A percentile compares a stretch with the other conserved stretches of the same genome.
Evolutionary conservation across 2,113 vertebrate genomes (phyloP).

Genomic region (Zapus hudsonius): DNA sequence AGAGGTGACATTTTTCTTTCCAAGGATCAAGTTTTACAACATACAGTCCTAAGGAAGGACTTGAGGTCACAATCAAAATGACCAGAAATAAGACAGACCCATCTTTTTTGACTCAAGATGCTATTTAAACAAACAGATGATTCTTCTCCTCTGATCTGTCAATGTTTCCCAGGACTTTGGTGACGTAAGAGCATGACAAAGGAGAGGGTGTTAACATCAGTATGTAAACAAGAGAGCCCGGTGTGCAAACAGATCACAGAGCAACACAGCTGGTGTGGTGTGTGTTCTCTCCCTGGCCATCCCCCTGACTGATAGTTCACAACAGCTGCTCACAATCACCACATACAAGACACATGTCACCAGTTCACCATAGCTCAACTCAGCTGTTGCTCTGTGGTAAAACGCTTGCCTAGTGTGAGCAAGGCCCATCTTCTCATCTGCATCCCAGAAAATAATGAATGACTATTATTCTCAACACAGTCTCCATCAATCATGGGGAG

Average conservation of each 20-base stretch:
- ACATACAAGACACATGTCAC: neutral
- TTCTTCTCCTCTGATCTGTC: neutral
- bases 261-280: too few relatives aligned
- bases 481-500: neutral
- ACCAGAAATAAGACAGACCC: neutral
- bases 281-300: neutral
- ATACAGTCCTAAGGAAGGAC: neutral
- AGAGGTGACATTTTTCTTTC: neutral
- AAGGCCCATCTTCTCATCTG: too few relatives aligned
- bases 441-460: neutral
- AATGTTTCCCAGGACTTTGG: too few relatives aligned
- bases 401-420: neutral
- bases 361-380: fast-evolving
- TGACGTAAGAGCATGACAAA: neutral
- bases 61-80: neutral
- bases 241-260: fast-evolving
- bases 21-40: neutral
- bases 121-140: neutral
- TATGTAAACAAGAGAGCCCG: neutral
- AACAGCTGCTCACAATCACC: too few relatives aligned
- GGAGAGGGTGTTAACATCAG: fast-evolving
- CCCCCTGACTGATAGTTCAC: neutral
- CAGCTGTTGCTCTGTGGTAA: neutral
- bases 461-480: too few relatives aligned
- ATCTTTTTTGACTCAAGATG: neutral